phyloP scores from a whole-genome alignment of 2,888 invertebrate species.

The Synanthedon vespiformis region DNA sequence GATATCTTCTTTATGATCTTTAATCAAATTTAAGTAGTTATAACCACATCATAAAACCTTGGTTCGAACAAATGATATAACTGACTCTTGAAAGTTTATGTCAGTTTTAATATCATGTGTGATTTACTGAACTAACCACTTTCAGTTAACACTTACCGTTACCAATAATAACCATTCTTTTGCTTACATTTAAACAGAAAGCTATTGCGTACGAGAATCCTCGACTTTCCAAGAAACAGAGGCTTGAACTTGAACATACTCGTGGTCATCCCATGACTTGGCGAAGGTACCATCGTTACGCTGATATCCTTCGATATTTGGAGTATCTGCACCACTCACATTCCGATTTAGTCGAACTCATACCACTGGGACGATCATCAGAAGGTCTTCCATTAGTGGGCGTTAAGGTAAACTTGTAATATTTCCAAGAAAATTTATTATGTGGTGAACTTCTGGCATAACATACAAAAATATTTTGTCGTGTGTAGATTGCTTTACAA shows the following conservation, averaged over 20 bases:
- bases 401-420: constrained; percentile 68
- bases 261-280: constrained; percentile 77
- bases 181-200: constrained; percentile 47
- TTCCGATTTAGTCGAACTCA: constrained; percentile 74
- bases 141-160: not conserved
- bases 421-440: not conserved
- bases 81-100: not conserved
- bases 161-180: no score
- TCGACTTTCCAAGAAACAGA: constrained; percentile 72
- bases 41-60: no score
- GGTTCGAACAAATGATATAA: no score
- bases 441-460: not conserved
- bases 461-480: not conserved
- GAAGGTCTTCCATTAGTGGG: constrained; percentile 79
- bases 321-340: constrained; percentile 76
- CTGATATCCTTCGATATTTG: constrained; percentile 76
- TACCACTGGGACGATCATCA: constrained; percentile 79
- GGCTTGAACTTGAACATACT: constrained; percentile 66
- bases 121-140: not conserved
- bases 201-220: constrained; percentile 77
- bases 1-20: no score
- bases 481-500: constrained; percentile 40
- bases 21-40: no score
- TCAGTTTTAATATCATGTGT: constrained; percentile 6
- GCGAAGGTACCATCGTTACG: constrained; percentile 78